Conservation (phyloP, 2,113 vertebrate species). For the Lepisosteus osseus region DNA sequence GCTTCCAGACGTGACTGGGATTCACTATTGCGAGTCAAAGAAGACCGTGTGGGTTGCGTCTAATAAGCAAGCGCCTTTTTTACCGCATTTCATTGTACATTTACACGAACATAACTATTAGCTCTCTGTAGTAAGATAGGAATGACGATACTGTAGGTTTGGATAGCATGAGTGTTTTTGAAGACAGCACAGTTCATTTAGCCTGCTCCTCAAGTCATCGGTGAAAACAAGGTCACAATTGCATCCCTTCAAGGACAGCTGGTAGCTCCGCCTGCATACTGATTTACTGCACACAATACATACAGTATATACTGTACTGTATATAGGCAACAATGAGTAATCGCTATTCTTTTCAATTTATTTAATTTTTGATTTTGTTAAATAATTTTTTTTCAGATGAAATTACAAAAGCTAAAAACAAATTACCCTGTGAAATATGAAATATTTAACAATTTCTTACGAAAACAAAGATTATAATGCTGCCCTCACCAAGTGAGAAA, state of each 20-base stretch:
- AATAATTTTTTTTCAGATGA: too few species aligned
- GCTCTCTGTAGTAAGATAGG: not conserved
- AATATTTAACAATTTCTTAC: too few species aligned
- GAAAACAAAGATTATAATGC: too few species aligned
- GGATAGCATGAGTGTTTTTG: too few species aligned
- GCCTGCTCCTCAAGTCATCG: not conserved
- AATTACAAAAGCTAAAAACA: too few species aligned
- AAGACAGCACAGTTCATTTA: not conserved
- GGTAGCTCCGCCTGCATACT: constrained; percentile 42
- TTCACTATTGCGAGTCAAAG: constrained; percentile 34
- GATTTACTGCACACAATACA: constrained; percentile 42
- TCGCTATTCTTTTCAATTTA: too few species aligned
- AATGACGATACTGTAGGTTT: too few species aligned
- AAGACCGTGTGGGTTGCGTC: constrained; percentile 26
- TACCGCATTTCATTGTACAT: not conserved
- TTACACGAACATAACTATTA: not conserved
- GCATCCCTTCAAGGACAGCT: constrained; percentile 65
- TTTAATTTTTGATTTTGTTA: too few species aligned
- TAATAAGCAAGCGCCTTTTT: constrained; percentile 21
- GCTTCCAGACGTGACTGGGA: constrained; percentile 32
- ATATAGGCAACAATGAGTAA: too few species aligned
- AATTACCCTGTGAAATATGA: too few species aligned
- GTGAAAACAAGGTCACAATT: constrained; percentile 65
- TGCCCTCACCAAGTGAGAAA: too few species aligned
- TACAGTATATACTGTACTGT: not conserved